phyloP scores from a whole-genome alignment of 2,113 vertebrate species.

The Ophthalmolycus amberensis region DNA sequence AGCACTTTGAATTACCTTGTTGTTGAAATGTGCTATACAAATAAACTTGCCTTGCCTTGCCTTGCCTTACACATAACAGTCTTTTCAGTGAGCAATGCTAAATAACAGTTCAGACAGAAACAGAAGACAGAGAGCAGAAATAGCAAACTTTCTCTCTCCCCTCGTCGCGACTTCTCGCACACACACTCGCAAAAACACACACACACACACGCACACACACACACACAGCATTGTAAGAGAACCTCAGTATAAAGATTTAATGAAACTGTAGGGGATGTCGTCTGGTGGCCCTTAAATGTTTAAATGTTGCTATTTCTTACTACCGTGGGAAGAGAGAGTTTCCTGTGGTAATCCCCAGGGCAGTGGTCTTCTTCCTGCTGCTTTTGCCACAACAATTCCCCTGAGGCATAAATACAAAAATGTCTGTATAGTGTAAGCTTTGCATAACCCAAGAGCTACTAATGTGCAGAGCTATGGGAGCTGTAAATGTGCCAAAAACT shows the following conservation, averaged over 20 bases:
- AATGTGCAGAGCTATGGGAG: not conserved
- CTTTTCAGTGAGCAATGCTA: conserved; percentile 28
- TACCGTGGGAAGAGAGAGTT: conserved; percentile 36
- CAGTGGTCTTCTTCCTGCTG: conserved; percentile 49
- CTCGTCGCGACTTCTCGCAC: not conserved
- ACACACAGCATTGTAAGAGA: conserved; percentile 47
- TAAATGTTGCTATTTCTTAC: conserved; percentile 72
- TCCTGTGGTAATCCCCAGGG: conserved; percentile 59
- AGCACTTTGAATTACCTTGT: no score
- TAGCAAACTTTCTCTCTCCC: conserved; percentile 15
- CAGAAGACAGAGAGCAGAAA: conserved; percentile 32
- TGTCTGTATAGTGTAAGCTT: conserved; percentile 58
- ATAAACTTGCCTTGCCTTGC: no score
- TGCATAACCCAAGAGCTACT: conserved; percentile 49
- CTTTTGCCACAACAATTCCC: conserved; percentile 43
- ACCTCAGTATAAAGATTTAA: conserved; percentile 73
- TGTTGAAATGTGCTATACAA: no score
- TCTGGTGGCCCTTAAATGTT: conserved; percentile 75
- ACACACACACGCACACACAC: conserved; percentile 17
- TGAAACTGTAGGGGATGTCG: conserved; percentile 61
- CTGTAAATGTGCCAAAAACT: conserved; percentile 20
- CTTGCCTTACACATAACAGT: conserved; percentile 40
- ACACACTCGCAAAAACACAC: conserved; percentile 1
- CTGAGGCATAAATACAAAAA: conserved; percentile 44
- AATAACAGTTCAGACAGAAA: conserved; percentile 35